These are phyloP conservation scores for Apostichopus californicus DNA, from an alignment of 35 echinoderm and acorn worm species.

Conservation along the genomic window DNA sequence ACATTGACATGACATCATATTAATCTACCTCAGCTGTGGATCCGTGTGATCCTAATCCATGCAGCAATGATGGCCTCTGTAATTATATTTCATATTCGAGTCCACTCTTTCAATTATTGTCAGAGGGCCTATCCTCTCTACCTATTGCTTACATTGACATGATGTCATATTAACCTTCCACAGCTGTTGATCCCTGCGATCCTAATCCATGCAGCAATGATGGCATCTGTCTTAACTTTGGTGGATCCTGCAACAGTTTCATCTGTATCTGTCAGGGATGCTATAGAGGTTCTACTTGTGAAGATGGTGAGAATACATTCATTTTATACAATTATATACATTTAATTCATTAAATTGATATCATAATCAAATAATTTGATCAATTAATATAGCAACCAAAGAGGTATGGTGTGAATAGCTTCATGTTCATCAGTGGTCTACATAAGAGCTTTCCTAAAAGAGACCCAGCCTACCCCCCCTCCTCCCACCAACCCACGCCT, in stretches of 20 bases:
- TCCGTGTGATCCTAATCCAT: background rate
- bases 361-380: too few species aligned
- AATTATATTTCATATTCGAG: too few species aligned
- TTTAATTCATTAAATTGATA: too few species aligned
- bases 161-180: background rate
- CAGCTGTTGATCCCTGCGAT: slow-evolving; percentile 49
- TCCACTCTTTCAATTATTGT: too few species aligned
- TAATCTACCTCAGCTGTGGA: background rate
- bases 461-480: too few species aligned
- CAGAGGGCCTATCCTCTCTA: too few species aligned
- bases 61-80: too few species aligned
- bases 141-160: background rate
- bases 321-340: background rate
- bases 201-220: slow-evolving; percentile 28
- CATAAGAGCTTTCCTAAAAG: too few species aligned
- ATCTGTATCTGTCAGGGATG: slow-evolving; percentile 32
- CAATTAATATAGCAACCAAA: too few species aligned
- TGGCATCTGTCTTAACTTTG: slow-evolving; percentile 43
- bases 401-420: too few species aligned
- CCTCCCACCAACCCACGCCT: too few species aligned
- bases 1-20: background rate
- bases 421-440: too few species aligned
- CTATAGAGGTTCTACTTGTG: slow-evolving; percentile 6
- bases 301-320: background rate
- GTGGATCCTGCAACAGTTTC: slow-evolving; percentile 15